phyloP scores from a whole-genome alignment of 92 coral and sea anemone species.

The Paramuricea clavata region DNA sequence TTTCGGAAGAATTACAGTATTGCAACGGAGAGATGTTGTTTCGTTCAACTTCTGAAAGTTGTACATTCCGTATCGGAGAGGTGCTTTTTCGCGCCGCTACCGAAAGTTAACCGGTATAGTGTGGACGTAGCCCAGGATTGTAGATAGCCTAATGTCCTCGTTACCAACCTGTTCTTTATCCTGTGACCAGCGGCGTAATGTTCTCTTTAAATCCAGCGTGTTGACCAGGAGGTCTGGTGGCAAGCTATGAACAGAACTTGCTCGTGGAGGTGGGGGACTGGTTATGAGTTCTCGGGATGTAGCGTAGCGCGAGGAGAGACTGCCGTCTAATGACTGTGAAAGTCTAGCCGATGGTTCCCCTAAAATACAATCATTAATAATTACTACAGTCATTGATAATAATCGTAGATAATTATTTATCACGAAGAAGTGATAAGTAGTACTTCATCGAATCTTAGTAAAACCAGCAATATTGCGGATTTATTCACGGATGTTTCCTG shows the following conservation, averaged over 20 bases:
- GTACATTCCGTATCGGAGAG: too few relatives aligned
- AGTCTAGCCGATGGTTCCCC: conserved; percentile 23
- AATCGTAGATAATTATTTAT: too few relatives aligned
- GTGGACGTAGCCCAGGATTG: background rate
- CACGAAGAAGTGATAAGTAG: too few relatives aligned
- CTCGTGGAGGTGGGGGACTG: conserved; percentile 21
- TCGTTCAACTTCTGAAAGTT: too few relatives aligned
- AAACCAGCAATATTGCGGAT: too few relatives aligned
- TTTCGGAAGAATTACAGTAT: too few relatives aligned
- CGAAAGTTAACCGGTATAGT: too few relatives aligned
- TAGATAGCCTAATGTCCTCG: background rate
- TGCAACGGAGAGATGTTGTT: too few relatives aligned
- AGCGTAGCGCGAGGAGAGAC: background rate
- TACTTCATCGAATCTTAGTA: too few relatives aligned
- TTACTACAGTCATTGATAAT: too few relatives aligned
- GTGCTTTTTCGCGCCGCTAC: too few relatives aligned
- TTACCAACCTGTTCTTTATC: conserved; percentile 90
- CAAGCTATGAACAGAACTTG: conserved; percentile 14
- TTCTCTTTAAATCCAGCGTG: conserved; percentile 92
- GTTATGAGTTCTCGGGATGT: conserved; percentile 4
- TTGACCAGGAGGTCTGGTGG: conserved; percentile 90
- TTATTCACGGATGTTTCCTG: too few relatives aligned
- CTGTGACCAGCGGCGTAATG: conserved; percentile 88
- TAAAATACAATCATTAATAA: background rate
- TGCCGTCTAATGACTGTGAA: background rate